Evolutionary conservation across 1,140 invertebrate genomes (phyloP), one percentile per base, ranked within the genome.

Genomic region (Aphelenchoides avenae): DNA sequence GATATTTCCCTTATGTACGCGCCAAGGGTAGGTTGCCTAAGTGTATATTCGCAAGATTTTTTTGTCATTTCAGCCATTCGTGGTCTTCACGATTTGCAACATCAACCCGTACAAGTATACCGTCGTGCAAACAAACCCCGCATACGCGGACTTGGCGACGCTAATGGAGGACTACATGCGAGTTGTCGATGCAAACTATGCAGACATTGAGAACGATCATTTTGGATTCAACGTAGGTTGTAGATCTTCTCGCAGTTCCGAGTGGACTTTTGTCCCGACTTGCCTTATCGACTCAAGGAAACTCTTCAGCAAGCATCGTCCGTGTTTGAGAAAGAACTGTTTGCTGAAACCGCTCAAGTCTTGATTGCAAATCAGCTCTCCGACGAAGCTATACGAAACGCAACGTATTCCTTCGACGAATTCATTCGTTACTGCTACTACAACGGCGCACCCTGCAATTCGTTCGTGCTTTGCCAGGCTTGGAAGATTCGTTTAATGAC

Each of bases 171-270:
- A 68, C 27, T 61, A 61, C 37, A 33, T 20, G 30, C 20, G 26
- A 3, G 31, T 39, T 29, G 62, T 61, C 13, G 24, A 50, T 18
- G 18, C 15, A n/a, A 29, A 26, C 5, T 61, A 61, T 30, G 64
- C 13, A 1, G 37, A 67, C 22, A 66, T 61, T 3, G 49, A 20
- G 18, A 37, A 57, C 51, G 64, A 61, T 46, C 30, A 57, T 15
- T 61, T 68, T 61, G 64, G 62, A 1, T 13, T 61, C 5, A 61
- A 61, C 61, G 59, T 61, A 15, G 44, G 46, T 52, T 27, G n/a
- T 56, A 6, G 15, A 5, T 18, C 6, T 34, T n/a, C 9, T n/a
- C 9, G 13, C 52, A 48, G n/a, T 49, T 49, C 24, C 18, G 24
- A 39, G 3, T 18, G 24, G 24, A 39, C 2, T 20, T 39, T 15